These are phyloP conservation scores for Tetramorium parvispinum DNA, from an alignment of 1,140 invertebrate species.

Conservation along the genomic window DNA sequence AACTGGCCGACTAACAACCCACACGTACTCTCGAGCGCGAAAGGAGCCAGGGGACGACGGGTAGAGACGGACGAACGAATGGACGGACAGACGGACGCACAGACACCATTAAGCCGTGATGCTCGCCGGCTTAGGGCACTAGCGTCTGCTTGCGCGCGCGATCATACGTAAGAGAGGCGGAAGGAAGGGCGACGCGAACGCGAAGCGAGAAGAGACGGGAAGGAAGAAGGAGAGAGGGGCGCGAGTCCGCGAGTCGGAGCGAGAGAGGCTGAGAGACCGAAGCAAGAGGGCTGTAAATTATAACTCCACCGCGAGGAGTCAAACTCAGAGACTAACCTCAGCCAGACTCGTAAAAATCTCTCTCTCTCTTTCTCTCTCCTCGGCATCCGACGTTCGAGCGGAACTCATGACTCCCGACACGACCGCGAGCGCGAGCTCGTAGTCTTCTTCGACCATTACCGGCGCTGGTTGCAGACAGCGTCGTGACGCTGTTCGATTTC, in stretches of 20 bases:
- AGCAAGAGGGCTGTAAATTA: slow-evolving; percentile 83
- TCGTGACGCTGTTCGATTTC: slow-evolving; percentile 42
- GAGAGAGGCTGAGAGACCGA: slow-evolving; percentile 28
- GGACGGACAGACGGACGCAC: slow-evolving; percentile 74
- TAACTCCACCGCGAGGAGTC: slow-evolving; percentile 84
- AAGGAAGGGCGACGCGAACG: slow-evolving; percentile 46
- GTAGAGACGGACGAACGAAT: slow-evolving; percentile 66
- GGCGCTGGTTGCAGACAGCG: slow-evolving; percentile 31
- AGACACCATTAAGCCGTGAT: slow-evolving; percentile 79
- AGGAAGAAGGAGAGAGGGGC: slow-evolving; percentile 1
- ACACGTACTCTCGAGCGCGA: slow-evolving; percentile 73
- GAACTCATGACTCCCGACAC: slow-evolving; percentile 61
- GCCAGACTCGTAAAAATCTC: slow-evolving; percentile 83
- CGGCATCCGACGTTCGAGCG: slow-evolving; percentile 52
- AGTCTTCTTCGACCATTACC: slow-evolving; percentile 38
- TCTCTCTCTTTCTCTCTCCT: background rate
- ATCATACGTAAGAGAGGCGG: slow-evolving; percentile 66
- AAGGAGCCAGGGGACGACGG: slow-evolving; percentile 58
- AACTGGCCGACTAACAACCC: slow-evolving; percentile 83
- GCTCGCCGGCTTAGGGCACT: slow-evolving; percentile 64
- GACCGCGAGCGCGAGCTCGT: slow-evolving; percentile 41
- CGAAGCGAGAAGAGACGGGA: slow-evolving; percentile 20
- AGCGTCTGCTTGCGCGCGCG: slow-evolving; percentile 64
- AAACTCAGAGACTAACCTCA: slow-evolving; percentile 83
- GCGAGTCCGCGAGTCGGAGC: slow-evolving; percentile 14